Evolutionary conservation across 2,797 vertebrate genomes (phyloP), one percentile per base, ranked within the genome.

Genomic region (Crocodylus rhombifer): DNA sequence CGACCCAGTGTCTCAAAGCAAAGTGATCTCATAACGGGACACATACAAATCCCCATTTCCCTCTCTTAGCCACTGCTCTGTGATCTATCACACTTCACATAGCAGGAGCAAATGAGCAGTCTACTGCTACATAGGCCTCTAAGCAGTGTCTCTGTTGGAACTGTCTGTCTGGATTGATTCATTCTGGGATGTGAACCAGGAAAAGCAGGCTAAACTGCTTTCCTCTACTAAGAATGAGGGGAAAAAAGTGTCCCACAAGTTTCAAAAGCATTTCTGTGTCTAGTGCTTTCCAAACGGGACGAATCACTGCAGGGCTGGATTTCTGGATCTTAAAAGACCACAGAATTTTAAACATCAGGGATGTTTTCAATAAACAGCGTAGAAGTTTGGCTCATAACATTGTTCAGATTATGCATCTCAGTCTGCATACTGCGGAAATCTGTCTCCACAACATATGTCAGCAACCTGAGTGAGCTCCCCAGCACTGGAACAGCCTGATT

Each of bases 301-400:
- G 93, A 97, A 97, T 96, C 95, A 89, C 91, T 97, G 57, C 86
- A 91, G 84, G 90, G 88, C 75, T 97, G 77, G 79, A 77, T 93
- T 95, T 82, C 62, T 89, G 80, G 56, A 87, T 95, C 96, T 97
- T 95, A 84, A 96, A 90, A 97, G 94, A 95, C 89, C 94, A 79
- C 89, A 90, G 86, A 80, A 94, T 93, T 91, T 93, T 74, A 95
- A 97, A 96, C 88, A 93, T 67, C 62, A 88, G 91, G 97, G 96
- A 97, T 97, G 97, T 97, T 98, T 98, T 98, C 95, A 98, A 97
- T 98, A 97, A 97, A 89, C 90, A 90, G 86, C 87, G 95, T 94
- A 88, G 89, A 97, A 95, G 91, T 95, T 97, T 98, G 97, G 96
- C 96, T 97, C 94, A 95, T 80, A 36, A 81, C 63, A 20, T 73